Percentiles rank a stretch among this genome's conserved stretches.
phyloP scores from a whole-genome alignment of 53 echinoderm and acorn worm species.

The Holothuria scabra region DNA sequence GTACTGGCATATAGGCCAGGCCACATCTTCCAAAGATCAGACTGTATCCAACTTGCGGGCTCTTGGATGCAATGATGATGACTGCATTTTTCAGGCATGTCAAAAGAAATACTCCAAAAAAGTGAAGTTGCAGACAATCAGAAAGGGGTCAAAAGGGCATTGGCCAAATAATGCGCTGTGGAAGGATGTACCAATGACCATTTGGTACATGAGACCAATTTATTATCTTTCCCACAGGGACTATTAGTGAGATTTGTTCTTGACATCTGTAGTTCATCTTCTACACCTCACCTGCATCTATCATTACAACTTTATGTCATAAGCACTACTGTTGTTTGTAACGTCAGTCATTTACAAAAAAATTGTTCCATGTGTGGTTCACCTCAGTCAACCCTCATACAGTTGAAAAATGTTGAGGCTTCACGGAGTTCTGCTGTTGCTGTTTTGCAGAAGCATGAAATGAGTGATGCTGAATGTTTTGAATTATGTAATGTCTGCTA shows the following conservation, averaged over 20 bases:
- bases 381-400: not conserved
- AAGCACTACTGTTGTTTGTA: slow-evolving; percentile 12
- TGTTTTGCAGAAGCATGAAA: not conserved
- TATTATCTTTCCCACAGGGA: not conserved
- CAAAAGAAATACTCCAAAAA: not conserved
- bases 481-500: too few species aligned
- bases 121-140: too few species aligned
- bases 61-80: slow-evolving; percentile 1
- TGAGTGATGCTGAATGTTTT: not conserved
- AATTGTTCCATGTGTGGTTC: slow-evolving; percentile 12
- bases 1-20: too few species aligned
- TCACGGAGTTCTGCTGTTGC: not conserved
- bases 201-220: too few species aligned
- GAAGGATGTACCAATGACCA: too few species aligned
- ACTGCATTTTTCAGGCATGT: slow-evolving; percentile 9
- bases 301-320: slow-evolving; percentile 28
- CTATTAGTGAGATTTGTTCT: not conserved
- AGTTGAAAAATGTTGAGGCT: not conserved
- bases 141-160: too few species aligned
- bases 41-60: too few species aligned
- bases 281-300: slow-evolving; percentile 12
- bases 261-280: not conserved
- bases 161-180: too few species aligned
- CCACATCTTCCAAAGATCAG: too few species aligned
- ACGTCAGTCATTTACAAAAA: not conserved